A percentile compares a stretch with the other conserved stretches of the same genome.
Conservation (phyloP, 2,797 vertebrate species). For the Australoheros facetus region DNA sequence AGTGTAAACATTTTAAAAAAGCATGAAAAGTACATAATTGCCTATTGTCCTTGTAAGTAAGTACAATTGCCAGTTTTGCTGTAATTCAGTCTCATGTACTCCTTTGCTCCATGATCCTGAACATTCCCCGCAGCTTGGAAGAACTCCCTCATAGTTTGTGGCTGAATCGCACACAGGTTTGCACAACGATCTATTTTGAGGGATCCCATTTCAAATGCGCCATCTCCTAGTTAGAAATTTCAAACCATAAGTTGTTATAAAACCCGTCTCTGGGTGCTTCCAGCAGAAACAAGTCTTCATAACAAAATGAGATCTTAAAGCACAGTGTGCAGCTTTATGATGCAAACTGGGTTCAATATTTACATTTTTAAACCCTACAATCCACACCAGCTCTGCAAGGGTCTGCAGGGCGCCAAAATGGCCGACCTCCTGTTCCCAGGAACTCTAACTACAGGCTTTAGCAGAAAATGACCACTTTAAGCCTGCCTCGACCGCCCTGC, state of each 20-base stretch:
- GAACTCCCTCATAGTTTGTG: conserved; percentile 39
- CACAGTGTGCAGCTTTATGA: conserved; percentile 15
- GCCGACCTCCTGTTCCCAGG: conserved; percentile 72
- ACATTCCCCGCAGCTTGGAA: conserved; percentile 24
- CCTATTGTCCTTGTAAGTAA: background rate
- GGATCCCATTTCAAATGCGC: conserved; percentile 40
- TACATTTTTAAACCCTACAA: conserved; percentile 36
- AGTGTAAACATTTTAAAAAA: background rate
- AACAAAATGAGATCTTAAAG: conserved; percentile 18
- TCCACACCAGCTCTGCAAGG: conserved; percentile 37
- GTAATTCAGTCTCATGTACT: conserved; percentile 9
- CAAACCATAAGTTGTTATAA: conserved; percentile 17
- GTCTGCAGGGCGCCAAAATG: conserved; percentile 67
- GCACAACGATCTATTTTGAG: conserved; percentile 48
- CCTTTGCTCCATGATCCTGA: background rate
- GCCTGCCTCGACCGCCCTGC: conserved; percentile 58
- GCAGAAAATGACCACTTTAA: conserved; percentile 79
- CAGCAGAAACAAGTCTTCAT: conserved; percentile 18
- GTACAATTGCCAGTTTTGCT: conserved; percentile 2
- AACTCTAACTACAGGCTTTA: conserved; percentile 76
- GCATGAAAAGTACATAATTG: background rate
- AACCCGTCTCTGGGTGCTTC: conserved; percentile 6
- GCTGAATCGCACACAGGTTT: conserved; percentile 44
- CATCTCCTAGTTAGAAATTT: conserved; percentile 38
- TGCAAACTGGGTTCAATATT: conserved; percentile 42